Percentiles rank a stretch among this genome's conserved stretches.
phyloP scores from a whole-genome alignment of 2,888 invertebrate species.

The Drosophila pseudotakahashii region DNA sequence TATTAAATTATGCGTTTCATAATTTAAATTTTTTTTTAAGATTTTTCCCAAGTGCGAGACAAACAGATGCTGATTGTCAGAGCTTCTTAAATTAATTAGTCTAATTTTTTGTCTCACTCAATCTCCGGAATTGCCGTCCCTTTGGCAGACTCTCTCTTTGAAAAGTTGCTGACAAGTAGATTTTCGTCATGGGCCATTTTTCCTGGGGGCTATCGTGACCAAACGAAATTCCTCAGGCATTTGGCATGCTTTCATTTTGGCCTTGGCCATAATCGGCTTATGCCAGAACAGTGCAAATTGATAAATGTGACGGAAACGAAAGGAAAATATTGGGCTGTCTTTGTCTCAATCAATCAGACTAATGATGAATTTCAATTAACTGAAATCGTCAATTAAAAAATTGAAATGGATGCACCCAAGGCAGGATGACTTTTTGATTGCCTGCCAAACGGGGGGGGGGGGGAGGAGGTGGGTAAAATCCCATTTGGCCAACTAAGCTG shows the following conservation, averaged over 20 bases:
- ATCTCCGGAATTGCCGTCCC: constrained; percentile 8
- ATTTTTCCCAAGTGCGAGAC: constrained; percentile 15
- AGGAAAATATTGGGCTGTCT: constrained; percentile 26
- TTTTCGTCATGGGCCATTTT: constrained; percentile 67
- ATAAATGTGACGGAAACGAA: constrained; percentile 50
- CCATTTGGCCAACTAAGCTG: constrained; percentile 27
- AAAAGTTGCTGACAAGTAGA: constrained; percentile 77
- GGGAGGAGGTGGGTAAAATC: constrained; percentile 1
- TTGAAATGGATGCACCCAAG: constrained; percentile 11
- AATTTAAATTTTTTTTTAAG: no score
- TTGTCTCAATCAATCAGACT: constrained; percentile 55
- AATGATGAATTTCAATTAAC: constrained; percentile 59
- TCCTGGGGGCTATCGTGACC: constrained; percentile 35
- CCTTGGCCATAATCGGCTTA: constrained; percentile 71
- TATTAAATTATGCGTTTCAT: no score
- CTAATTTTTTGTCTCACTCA: constrained; percentile 42
- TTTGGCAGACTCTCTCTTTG: constrained; percentile 14
- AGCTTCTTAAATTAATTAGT: constrained; percentile 76
- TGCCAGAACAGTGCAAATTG: constrained; percentile 51
- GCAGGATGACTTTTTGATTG: constrained; percentile 25
- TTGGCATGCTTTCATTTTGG: constrained; percentile 27
- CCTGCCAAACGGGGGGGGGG: neutral
- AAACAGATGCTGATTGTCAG: constrained; percentile 59
- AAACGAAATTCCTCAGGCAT: constrained; percentile 43
- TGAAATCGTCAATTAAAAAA: constrained; percentile 45